Conservation (phyloP, 2,888 invertebrate genomes). For the Nephrotoma guestfalica region DNA sequence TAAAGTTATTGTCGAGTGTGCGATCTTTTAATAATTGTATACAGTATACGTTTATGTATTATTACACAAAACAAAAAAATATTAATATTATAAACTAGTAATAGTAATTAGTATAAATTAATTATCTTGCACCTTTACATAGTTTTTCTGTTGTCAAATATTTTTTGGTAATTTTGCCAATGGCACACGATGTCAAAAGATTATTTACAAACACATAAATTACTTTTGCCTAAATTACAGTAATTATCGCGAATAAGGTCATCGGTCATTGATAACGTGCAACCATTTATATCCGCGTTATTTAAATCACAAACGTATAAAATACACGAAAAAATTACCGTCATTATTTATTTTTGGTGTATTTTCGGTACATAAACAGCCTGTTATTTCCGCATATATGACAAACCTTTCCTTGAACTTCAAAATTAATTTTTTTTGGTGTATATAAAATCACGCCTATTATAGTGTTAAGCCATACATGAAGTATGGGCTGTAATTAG, state of each 20-base stretch:
- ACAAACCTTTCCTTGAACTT: neutral
- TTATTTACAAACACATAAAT: neutral
- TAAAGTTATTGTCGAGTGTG: neutral
- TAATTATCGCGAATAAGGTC: neutral
- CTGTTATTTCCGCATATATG: neutral
- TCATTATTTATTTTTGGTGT: neutral
- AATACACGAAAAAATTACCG: neutral
- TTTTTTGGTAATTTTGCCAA: neutral
- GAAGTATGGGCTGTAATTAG: neutral
- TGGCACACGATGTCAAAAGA: neutral
- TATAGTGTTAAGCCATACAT: neutral
- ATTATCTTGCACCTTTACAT: neutral
- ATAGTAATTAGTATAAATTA: neutral
- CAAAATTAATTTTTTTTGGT: neutral
- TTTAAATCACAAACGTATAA: neutral
- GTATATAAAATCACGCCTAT: neutral
- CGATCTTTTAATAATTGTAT: neutral
- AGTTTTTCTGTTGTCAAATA: neutral
- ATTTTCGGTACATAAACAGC: neutral
- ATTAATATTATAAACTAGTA: neutral
- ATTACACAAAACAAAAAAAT: neutral
- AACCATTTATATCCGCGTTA: neutral
- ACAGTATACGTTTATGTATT: neutral
- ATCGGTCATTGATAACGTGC: neutral
- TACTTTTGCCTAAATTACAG: neutral